These are phyloP conservation scores for Sinocyclocheilus grahami DNA, from an alignment of 2,113 vertebrate species.

Conservation along the genomic window DNA sequence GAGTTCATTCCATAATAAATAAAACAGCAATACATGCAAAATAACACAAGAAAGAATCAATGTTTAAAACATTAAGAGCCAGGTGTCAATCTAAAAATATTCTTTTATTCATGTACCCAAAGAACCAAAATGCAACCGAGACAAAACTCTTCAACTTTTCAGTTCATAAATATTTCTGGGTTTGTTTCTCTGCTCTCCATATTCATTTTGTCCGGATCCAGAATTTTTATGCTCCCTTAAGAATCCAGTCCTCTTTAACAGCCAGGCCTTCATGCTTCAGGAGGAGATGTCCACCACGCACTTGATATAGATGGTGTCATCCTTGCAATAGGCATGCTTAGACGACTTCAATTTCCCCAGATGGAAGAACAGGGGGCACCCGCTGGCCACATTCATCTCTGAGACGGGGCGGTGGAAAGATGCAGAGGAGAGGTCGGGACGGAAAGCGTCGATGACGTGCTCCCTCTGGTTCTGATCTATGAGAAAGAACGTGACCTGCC, in stretches of 20 bases:
- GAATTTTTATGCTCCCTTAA: not conserved
- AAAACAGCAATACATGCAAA: not conserved
- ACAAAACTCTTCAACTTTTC: not conserved
- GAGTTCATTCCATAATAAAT: not conserved
- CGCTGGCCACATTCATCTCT: conserved; percentile 97
- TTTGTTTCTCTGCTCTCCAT: not conserved
- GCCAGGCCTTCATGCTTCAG: conserved; percentile 74
- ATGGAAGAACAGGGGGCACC: conserved; percentile 94
- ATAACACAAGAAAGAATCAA: not conserved
- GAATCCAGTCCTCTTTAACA: conserved; percentile 65
- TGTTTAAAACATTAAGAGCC: not conserved
- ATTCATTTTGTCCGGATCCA: not conserved
- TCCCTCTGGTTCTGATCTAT: conserved; percentile 95
- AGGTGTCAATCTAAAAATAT: not conserved
- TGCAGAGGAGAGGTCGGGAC: conserved; percentile 86
- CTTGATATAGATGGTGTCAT: conserved; percentile 95
- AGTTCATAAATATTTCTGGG: not conserved
- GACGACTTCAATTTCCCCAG: conserved; percentile 83
- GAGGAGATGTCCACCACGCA: conserved; percentile 91
- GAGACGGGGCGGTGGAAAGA: conserved; percentile 91
- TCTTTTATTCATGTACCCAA: not conserved
- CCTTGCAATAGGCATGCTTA: conserved; percentile 88
- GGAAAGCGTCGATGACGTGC: conserved; percentile 93
- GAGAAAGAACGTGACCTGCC: conserved; percentile 95
- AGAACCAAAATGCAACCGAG: not conserved